phyloP scores from a whole-genome alignment of 1,140 invertebrate genomes.

The Rhagoletis zephyria region DNA sequence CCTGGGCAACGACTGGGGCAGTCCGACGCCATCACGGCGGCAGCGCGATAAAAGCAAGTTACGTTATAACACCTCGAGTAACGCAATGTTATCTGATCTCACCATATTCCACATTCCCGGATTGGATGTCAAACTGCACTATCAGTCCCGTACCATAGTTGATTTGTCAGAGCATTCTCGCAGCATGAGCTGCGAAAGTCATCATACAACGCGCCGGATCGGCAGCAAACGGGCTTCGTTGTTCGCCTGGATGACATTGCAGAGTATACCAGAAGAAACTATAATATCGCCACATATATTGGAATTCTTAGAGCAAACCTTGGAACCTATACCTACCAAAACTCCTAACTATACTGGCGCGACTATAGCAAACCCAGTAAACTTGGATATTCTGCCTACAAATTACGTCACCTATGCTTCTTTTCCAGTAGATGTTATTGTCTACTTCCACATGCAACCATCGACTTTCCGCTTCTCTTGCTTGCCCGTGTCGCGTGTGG shows the following conservation, averaged over 20 bases:
- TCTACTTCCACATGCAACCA: constrained; percentile 98
- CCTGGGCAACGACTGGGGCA: constrained; percentile 72
- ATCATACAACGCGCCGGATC: constrained; percentile 74
- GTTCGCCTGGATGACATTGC: constrained; percentile 95
- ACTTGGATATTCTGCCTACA: constrained; percentile 77
- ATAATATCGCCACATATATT: constrained; percentile 95
- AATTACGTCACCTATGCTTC: constrained; percentile 88
- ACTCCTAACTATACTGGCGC: constrained; percentile 67
- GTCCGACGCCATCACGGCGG: constrained; percentile 74
- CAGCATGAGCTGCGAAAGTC: constrained; percentile 63
- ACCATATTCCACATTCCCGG: constrained; percentile 96
- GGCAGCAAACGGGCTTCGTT: constrained; percentile 91
- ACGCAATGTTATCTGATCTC: constrained; percentile 81
- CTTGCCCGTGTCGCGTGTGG: constrained; percentile 93
- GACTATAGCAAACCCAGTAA: constrained; percentile 68
- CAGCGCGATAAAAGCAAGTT: constrained; percentile 74
- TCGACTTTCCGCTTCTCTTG: constrained; percentile 96
- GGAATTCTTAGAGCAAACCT: constrained; percentile 93
- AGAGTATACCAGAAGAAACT: constrained; percentile 95
- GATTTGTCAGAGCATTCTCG: constrained; percentile 71
- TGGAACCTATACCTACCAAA: constrained; percentile 91
- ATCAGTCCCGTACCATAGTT: constrained; percentile 86
- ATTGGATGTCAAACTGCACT: constrained; percentile 93
- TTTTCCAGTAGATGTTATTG: constrained; percentile 98
- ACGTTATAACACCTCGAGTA: constrained; percentile 72